Base-by-base conservation (phyloP, 2,888 invertebrate species). In the Clitarchus hookeri region DNA sequence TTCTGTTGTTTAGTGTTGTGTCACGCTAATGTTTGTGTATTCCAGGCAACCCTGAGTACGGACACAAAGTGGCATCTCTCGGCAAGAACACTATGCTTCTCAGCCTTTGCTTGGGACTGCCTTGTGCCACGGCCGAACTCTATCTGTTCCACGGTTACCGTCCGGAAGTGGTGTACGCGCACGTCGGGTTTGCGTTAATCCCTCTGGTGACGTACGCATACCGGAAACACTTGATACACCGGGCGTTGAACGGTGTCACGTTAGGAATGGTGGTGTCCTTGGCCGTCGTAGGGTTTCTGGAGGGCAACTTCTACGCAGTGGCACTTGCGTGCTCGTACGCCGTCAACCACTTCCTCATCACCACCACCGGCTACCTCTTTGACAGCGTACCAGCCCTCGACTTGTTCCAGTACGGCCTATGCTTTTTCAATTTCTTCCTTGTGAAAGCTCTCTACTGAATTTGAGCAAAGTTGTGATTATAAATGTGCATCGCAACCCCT, bases 381-480 rank as follows among this genome's bases (percentile, higher is more conserved):
- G 90, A 91, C 26, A 48, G 82, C 79, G 89, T 91, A 87, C 91
- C 91, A 83, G 88, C 90, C 87, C 89, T 90, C 88, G 91, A 91
- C 89, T 89, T 92, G 87, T 91, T 90, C 86, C 91, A 91, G 88
- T 91, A 91, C 88, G 91, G 91, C 48, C 88, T 91, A 87, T 91
- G 91, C 88, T 91, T 92, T 88, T 91, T 91, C 89, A 87, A 90
- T 84, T 90, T 89, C 87, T 92, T 91, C 88, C 89, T 90, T 80
- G 88, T 90, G 36, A 90, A 89, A 88, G 89, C 91, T 87, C 88
- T 89, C n/a, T 65, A 65, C 65, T 65, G n/a, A 65, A 16, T 11
- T n/a, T 65, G 65, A n/a, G 11, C 6, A 48, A 48, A 13, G 48
- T 48, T 48, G 11, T 48, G 48, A 36, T 48, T 48, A 16, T 48